Evolutionary conservation across 2,797 vertebrate genomes (phyloP).

Genomic region (Borostomias antarcticus): DNA sequence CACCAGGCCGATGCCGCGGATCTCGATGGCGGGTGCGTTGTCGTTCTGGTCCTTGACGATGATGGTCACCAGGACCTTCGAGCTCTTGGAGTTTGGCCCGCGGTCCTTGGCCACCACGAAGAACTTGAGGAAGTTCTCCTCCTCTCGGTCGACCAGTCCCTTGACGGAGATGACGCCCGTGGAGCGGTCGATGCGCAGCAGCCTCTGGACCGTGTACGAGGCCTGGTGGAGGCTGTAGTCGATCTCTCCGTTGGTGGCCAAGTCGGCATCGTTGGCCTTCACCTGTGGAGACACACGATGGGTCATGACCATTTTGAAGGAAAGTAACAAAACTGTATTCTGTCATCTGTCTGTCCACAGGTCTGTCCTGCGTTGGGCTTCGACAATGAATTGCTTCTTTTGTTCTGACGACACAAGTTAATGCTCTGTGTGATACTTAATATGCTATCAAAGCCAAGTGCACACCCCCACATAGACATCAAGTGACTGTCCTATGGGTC

Average conservation of each 20-base stretch:
- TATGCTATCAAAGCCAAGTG: constrained; percentile 50
- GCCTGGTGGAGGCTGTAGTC: constrained; percentile 93
- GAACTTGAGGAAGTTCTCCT: constrained; percentile 88
- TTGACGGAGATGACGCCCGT: constrained; percentile 93
- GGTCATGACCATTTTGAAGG: too few relatives aligned
- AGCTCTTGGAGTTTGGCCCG: constrained; percentile 88
- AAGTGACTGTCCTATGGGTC: constrained; percentile 54
- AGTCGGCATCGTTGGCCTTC: constrained; percentile 92
- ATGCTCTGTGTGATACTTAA: constrained; percentile 40
- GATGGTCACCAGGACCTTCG: constrained; percentile 87
- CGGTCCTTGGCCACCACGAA: constrained; percentile 91
- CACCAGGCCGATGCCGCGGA: constrained; percentile 92
- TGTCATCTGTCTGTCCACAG: too few relatives aligned
- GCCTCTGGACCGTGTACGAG: constrained; percentile 83
- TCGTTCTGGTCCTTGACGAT: constrained; percentile 93
- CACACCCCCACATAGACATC: constrained; percentile 51
- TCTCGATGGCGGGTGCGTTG: constrained; percentile 91
- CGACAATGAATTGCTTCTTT: not conserved
- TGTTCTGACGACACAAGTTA: constrained; percentile 24
- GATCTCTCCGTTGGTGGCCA: constrained; percentile 89
- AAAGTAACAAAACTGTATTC: constrained; percentile 4
- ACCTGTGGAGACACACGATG: constrained; percentile 72
- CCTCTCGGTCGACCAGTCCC: constrained; percentile 90
- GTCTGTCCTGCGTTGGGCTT: too few relatives aligned
- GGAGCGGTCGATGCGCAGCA: constrained; percentile 88